phyloP scores from a whole-genome alignment of 2,888 invertebrate species.

The Prosapia bicincta region DNA sequence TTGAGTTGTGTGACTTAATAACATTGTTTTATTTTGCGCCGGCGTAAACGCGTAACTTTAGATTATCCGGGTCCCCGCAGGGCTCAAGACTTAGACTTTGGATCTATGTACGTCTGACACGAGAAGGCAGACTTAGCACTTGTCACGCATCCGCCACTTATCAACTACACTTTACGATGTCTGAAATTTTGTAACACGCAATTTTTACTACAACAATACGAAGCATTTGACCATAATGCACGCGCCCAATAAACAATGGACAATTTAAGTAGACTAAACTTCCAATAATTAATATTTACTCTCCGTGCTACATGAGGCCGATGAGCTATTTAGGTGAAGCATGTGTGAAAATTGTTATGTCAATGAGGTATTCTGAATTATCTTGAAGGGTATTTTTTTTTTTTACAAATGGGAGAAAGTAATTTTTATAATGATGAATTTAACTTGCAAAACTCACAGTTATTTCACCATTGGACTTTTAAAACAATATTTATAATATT shows the following conservation, averaged over 20 bases:
- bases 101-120: background rate
- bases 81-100: background rate
- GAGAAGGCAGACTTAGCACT: background rate
- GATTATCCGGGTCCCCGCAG: background rate
- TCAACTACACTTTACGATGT: background rate
- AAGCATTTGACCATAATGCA: background rate
- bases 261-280: no score
- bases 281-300: no score
- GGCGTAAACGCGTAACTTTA: background rate
- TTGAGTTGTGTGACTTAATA: background rate
- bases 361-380: no score
- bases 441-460: no score
- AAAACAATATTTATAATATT: no score
- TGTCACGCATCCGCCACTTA: background rate
- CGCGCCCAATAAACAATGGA: background rate
- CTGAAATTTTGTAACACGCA: background rate
- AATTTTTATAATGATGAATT: no score
- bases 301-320: no score
- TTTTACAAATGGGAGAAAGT: no score
- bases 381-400: no score
- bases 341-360: no score
- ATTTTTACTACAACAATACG: background rate
- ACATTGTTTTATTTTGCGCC: background rate
- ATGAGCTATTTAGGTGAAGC: no score
- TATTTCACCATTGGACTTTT: no score